Percentiles rank a stretch among this genome's conserved stretches.
These are phyloP conservation scores for Malacosoma neustria DNA, from an alignment of 2,888 invertebrate genomes.

Conservation along the genomic window DNA sequence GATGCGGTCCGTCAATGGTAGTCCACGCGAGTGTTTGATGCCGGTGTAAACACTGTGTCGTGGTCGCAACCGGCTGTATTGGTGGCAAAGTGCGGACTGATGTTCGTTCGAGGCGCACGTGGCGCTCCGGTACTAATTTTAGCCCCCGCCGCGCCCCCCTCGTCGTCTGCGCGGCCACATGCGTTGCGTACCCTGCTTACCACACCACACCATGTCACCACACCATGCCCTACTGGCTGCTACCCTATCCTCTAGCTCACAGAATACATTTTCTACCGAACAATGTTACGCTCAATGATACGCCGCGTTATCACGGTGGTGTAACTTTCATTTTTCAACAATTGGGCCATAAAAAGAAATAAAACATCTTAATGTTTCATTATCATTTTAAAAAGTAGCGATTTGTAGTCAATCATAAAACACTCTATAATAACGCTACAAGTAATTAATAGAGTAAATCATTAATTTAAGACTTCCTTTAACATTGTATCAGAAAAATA, in stretches of 20 bases:
- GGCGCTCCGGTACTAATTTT: constrained; percentile 75
- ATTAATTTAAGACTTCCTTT: too few relatives aligned
- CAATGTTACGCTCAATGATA: constrained; percentile 58
- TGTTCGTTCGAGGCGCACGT: constrained; percentile 56
- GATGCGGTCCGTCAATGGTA: constrained; percentile 32
- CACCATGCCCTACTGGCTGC: constrained; percentile 49
- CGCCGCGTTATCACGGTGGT: constrained; percentile 59
- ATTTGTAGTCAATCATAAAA: too few relatives aligned
- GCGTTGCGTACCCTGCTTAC: constrained; percentile 60
- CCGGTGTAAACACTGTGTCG: constrained; percentile 38
- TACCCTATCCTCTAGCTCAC: constrained; percentile 62
- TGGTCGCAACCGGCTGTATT: constrained; percentile 39
- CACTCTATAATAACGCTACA: too few relatives aligned
- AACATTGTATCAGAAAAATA: too few relatives aligned
- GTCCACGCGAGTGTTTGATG: constrained; percentile 33
- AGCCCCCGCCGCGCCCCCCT: constrained; percentile 73
- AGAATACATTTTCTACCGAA: too few relatives aligned
- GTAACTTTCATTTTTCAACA: constrained; percentile 13
- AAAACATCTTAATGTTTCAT: background rate
- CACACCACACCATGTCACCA: background rate
- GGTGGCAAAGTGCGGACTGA: constrained; percentile 64
- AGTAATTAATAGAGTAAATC: too few relatives aligned
- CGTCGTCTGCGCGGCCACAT: constrained; percentile 53
- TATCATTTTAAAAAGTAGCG: too few relatives aligned
- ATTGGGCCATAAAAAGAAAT: background rate